phyloP scores from a whole-genome alignment of 2,888 invertebrate genomes.

The Apodemia mormo region DNA sequence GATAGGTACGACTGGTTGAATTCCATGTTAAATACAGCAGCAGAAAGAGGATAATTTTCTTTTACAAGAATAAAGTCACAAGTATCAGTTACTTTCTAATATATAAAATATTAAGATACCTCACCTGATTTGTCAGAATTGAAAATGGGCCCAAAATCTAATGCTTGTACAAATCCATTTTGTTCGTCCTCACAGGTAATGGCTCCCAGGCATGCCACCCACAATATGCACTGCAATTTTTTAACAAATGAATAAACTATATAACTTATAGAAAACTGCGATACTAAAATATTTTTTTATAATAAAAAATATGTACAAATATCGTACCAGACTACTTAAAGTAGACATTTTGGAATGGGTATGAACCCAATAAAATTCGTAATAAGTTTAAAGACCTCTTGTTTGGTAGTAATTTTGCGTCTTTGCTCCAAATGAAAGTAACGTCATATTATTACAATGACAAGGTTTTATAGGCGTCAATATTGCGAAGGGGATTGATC shows the following conservation, averaged over 20 bases:
- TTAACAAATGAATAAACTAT: slow-evolving; percentile 26
- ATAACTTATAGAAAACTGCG: slow-evolving; percentile 22
- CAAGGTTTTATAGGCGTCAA: slow-evolving; percentile 80
- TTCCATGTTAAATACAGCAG: background rate
- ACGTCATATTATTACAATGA: slow-evolving; percentile 74
- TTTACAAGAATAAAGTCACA: background rate
- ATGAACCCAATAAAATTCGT: slow-evolving; percentile 60
- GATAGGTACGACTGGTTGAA: background rate
- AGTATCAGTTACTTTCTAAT: background rate
- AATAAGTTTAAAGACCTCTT: slow-evolving; percentile 37
- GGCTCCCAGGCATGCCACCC: slow-evolving; percentile 67
- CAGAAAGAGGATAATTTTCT: background rate
- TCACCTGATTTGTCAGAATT: slow-evolving; percentile 65
- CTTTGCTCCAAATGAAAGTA: slow-evolving; percentile 72
- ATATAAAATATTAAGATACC: slow-evolving; percentile 25
- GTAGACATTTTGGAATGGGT: slow-evolving; percentile 68
- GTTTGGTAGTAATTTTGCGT: slow-evolving; percentile 42
- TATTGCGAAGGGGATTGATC: slow-evolving; percentile 81
- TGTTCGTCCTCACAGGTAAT: slow-evolving; percentile 56
- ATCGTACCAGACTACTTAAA: slow-evolving; percentile 67
- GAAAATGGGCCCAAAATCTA: slow-evolving; percentile 81
- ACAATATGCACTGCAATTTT: slow-evolving; percentile 69
- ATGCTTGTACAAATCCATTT: slow-evolving; percentile 74
- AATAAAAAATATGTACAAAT: slow-evolving; percentile 24
- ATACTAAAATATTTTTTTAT: slow-evolving; percentile 17